Evolutionary conservation across 2,797 vertebrate species (phyloP).

Genomic region (Cossypha niveicapilla): DNA sequence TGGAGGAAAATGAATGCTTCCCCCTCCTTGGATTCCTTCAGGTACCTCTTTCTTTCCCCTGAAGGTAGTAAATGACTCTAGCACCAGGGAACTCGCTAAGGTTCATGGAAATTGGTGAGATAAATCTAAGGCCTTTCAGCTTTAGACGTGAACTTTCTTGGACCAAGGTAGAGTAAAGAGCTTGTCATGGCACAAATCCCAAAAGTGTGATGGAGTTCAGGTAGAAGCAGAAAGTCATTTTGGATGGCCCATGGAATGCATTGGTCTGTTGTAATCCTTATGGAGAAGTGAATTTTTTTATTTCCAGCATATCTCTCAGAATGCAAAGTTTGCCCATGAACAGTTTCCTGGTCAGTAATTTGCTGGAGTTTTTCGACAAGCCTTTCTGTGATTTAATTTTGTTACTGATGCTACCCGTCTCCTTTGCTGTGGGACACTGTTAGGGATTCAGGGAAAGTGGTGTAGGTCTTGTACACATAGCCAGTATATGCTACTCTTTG

Average conservation of each 20-base stretch:
- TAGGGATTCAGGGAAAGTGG: neutral
- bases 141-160: neutral
- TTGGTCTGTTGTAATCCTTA: neutral
- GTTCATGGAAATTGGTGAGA: neutral
- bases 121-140: neutral
- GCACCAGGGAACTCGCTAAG: neutral
- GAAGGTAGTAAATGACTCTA: neutral
- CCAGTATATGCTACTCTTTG: neutral
- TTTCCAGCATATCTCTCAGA: neutral
- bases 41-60: neutral
- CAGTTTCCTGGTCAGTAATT: neutral
- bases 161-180: neutral
- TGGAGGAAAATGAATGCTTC: neutral
- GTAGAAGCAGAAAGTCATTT: neutral
- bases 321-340: neutral
- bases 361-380: neutral
- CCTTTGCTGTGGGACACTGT: neutral
- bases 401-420: rapidly evolving
- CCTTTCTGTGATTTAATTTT: neutral
- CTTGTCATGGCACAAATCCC: neutral
- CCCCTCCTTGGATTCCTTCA: rapidly evolving
- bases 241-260: neutral
- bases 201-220: neutral
- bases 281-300: neutral
- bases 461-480: neutral